Evolutionary conservation across 2,113 vertebrate genomes (phyloP), one percentile per base, ranked within the genome.

Genomic region (Eurystomus gularis): DNA sequence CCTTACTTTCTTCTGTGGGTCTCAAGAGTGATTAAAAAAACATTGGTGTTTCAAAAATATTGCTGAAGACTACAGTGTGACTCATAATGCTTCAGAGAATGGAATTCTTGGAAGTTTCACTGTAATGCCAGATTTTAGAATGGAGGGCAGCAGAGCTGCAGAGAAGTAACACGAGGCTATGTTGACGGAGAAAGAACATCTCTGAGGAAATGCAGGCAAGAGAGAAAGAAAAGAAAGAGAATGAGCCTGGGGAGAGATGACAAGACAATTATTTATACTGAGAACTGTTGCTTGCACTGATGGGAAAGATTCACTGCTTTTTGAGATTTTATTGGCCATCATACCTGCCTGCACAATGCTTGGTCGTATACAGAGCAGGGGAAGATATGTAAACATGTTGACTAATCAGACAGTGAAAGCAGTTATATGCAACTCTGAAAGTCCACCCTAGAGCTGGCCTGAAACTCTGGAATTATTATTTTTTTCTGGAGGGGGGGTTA

Each of bases 1-100:
- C 93, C 95, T 96, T 97, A 97, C 95, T 97, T 96, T 96, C 94
- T 97, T 97, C 93, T 96, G 96, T 96, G 92, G 96, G 95, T 97
- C 96, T 97, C 97, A 96, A 89, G 96, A 95, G 94, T 91, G 95
- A 96, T 96, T 96, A 96, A 97, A 96, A 97, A 97, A 97, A 96
- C 94, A 96, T 93, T 95, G 91, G 84, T 96, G 93, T 94, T 96
- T 97, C 80, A 95, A 97, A 97, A 97, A 96, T 95, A 94, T 97
- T 97, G 96, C 96, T 95, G 83, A 96, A 96, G 96, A 94, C 91
- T 97, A 94, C 93, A 97, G 93, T 77, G 94, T 96, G 92, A 97
- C 94, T 97, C 96, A 97, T 94, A 97, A 94, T 89, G 92, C 93
- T 97, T 97, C 93, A 97, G 96, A 97, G 96, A 96, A 94, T 94